These are phyloP conservation scores for Diarsia dahlii DNA, from an alignment of 2,888 invertebrate genomes.

Conservation along the genomic window DNA sequence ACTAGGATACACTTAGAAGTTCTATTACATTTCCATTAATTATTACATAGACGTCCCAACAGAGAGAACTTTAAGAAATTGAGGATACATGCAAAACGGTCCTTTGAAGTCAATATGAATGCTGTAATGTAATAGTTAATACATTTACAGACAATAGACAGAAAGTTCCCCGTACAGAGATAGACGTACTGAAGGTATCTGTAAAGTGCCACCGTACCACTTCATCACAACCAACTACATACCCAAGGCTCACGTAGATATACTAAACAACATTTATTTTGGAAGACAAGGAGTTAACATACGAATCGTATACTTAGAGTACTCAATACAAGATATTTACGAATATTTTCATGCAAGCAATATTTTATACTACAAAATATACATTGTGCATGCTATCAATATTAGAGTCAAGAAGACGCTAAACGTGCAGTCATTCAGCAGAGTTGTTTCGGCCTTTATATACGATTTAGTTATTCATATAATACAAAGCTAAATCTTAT, in stretches of 20 bases:
- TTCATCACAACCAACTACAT: slow-evolving; percentile 77
- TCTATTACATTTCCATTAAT: slow-evolving; percentile 65
- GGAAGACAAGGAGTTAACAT: slow-evolving; percentile 86
- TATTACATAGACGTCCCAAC: slow-evolving; percentile 61
- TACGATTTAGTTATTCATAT: slow-evolving; percentile 61
- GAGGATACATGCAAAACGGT: slow-evolving; percentile 81
- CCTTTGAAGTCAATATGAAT: slow-evolving; percentile 54
- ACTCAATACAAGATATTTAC: slow-evolving; percentile 71
- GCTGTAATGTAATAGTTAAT: slow-evolving; percentile 53
- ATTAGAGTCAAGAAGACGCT: slow-evolving; percentile 65
- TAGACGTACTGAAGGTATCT: slow-evolving; percentile 70
- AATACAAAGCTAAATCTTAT: slow-evolving; percentile 72
- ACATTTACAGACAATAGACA: slow-evolving; percentile 62
- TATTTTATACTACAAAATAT: slow-evolving; percentile 80
- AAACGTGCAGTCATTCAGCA: slow-evolving; percentile 77
- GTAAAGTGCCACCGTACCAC: slow-evolving; percentile 77
- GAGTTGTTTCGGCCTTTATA: slow-evolving; percentile 74
- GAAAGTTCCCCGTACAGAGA: slow-evolving; percentile 67
- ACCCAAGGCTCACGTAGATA: slow-evolving; percentile 78
- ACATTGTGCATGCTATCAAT: slow-evolving; percentile 84
- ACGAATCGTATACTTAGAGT: slow-evolving; percentile 76
- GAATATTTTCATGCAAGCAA: slow-evolving; percentile 89
- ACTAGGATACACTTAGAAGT: slow-evolving; percentile 69
- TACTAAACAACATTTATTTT: slow-evolving; percentile 89
- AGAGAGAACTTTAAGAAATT: slow-evolving; percentile 70